Evolutionary conservation across 2,888 invertebrate genomes (phyloP), one percentile per base, ranked within the genome.

Genomic region (Eurytoma adleriae): DNA sequence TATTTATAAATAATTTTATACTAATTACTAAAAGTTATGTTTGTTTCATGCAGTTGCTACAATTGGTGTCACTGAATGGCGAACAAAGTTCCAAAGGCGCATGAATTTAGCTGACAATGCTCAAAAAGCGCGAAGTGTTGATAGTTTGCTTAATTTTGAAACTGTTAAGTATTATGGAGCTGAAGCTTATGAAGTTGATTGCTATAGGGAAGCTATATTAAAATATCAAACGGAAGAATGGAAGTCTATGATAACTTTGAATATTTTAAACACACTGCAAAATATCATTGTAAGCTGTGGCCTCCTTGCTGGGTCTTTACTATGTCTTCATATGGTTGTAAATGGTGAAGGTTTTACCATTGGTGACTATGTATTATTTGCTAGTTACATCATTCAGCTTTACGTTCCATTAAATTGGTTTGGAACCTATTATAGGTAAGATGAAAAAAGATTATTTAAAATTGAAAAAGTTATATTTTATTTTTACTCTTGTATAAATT

Each of bases 101-200:
- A 98, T 98, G 98, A 99, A 99, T 91, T 92, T 95, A 48, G 96
- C 97, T 0, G 99, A 99, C 89, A 99, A 99, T 91, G 96, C 95
- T 56, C 95, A 96, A 80, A 95, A 97, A 86, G 96, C 98, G 5
- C 94, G 96, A 80, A 98, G 98, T 75, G 98, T 99, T 0, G 99
- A 99, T 91, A 99, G 99, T 0, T 91, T 99, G 74, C 93, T 99
- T 16, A 99, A 99, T 92, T 99, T 98, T 91, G 99, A 99, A 92
- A 99, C 99, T 0, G 99, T 99, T 0, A 99, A 99, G 90, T 99
- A 99, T 91, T 99, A 99, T 89, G 97, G 97, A 5, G 98, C 98
- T 0, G 99, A 99, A 90, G 89, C 93, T 1, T 99, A 97, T 91
- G 99, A 99, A 92, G 96, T 97, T 0, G 91, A 95, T 16, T 93